Evolutionary conservation across 1,140 invertebrate genomes (phyloP).

Genomic region (Plutomurus gul): DNA sequence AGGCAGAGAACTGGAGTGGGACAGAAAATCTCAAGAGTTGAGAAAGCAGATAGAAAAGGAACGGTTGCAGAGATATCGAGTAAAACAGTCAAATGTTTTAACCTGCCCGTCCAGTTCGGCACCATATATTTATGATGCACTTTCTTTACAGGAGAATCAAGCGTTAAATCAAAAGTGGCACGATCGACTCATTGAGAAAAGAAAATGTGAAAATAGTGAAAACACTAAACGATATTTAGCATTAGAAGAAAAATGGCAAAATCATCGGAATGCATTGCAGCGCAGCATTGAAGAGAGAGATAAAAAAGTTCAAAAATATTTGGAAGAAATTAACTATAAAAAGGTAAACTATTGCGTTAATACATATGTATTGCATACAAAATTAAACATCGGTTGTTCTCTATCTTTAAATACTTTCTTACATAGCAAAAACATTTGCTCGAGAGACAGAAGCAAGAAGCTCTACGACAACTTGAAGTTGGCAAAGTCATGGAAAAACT

Average conservation of each 20-base stretch:
- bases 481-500: slow-evolving; percentile 51
- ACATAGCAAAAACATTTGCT: slow-evolving; percentile 40
- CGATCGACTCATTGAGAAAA: slow-evolving; percentile 47
- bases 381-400: background rate
- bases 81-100: background rate
- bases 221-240: slow-evolving; percentile 45
- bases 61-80: slow-evolving; percentile 21
- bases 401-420: background rate
- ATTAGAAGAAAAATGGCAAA: slow-evolving; percentile 37
- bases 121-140: background rate
- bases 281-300: slow-evolving; percentile 45
- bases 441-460: slow-evolving; percentile 49
- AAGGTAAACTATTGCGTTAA: slow-evolving; percentile 30
- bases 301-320: slow-evolving; percentile 41
- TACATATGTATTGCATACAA: background rate
- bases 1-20: slow-evolving; percentile 50
- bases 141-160: slow-evolving; percentile 37
- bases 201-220: slow-evolving; percentile 42
- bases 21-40: slow-evolving; percentile 43
- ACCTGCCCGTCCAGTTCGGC: background rate
- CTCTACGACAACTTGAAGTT: slow-evolving; percentile 48
- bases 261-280: slow-evolving; percentile 26
- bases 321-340: slow-evolving; percentile 48
- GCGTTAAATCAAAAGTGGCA: slow-evolving; percentile 41
- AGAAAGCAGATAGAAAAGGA: slow-evolving; percentile 44